These are phyloP conservation scores for Drosophila incognita DNA, from an alignment of 2,888 invertebrate species.

Conservation along the genomic window DNA sequence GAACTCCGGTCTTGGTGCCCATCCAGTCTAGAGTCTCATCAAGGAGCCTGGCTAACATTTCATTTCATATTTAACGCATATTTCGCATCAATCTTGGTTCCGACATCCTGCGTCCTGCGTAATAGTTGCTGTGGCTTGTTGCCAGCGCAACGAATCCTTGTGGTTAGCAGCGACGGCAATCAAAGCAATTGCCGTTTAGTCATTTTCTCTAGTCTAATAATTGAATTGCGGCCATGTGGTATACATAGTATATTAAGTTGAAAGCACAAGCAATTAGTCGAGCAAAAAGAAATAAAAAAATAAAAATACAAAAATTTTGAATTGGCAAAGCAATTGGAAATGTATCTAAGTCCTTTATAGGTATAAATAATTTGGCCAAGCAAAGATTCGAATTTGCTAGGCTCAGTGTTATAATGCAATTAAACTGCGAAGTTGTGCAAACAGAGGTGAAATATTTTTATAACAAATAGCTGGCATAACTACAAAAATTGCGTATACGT, in stretches of 20 bases:
- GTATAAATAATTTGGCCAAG: not conserved
- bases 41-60: slow-evolving; percentile 37
- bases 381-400: not conserved
- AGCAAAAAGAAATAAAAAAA: slow-evolving; percentile 26
- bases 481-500: too few relatives aligned
- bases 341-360: not conserved
- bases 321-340: not conserved
- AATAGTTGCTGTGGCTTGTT: slow-evolving; percentile 65
- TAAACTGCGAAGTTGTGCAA: not conserved
- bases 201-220: slow-evolving; percentile 69
- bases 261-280: slow-evolving; percentile 69
- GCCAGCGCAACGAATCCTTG: slow-evolving; percentile 34
- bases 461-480: not conserved
- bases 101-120: slow-evolving; percentile 8
- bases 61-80: slow-evolving; percentile 73
- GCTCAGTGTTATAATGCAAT: not conserved
- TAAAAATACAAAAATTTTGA: not conserved
- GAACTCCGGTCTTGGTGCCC: not conserved
- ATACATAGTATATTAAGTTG: slow-evolving; percentile 45
- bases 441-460: not conserved
- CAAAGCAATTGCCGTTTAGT: slow-evolving; percentile 68
- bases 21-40: not conserved
- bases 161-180: slow-evolving; percentile 65
- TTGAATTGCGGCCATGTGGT: slow-evolving; percentile 76
- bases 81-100: slow-evolving; percentile 49